Base-by-base conservation (phyloP, 2,888 invertebrate genomes). In the Malacosoma neustria region DNA sequence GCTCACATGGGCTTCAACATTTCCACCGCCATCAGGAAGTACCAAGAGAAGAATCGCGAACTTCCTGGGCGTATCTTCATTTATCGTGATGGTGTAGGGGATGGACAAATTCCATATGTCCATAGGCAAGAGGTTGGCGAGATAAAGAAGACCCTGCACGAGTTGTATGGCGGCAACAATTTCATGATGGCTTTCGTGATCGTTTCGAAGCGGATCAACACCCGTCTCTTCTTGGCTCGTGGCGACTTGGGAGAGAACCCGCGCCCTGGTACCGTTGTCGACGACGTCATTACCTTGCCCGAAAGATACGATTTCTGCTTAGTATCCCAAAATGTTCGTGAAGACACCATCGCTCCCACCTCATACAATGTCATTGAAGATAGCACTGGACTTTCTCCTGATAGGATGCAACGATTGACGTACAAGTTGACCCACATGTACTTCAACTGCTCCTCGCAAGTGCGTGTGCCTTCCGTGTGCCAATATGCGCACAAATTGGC, bases 401-500 rank as follows among this genome's bases (percentile, higher is more conserved):
- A 97, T 48, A 87, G 88, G 35, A 69, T 97, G 14, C 98, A 98
- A 69, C 81, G 91, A 9, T 66, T 98, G 9, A 91, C 96, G 0
- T 98, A 94, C 72, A 97, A 97, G 65, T 69, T 97, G 61, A 89
- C 90, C 0, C 97, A 98, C 58, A 84, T 97, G 82, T 98, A 98
- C 63, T 98, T 91, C 73, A 98, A 98, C 72, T 97, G 95, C 91
- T 91, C 92, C n/a, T 59, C 62, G 0, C 91, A 93, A 12, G 76
- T 84, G 31, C 88, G 95, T 5, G 97, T 98, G 2, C 98, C 98
- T 0, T 94, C 97, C 0, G 96, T 96, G 0, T 96, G 96, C 61
- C 97, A 97, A 64, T 97, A 97, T 67, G 97, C 98, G 0, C 97
- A 98, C 68, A 98, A 97, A 61, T 73, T 98, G 45, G 97, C 98